These are phyloP conservation scores for Acronicta psi DNA, from an alignment of 2,888 invertebrate genomes.

Conservation along the genomic window DNA sequence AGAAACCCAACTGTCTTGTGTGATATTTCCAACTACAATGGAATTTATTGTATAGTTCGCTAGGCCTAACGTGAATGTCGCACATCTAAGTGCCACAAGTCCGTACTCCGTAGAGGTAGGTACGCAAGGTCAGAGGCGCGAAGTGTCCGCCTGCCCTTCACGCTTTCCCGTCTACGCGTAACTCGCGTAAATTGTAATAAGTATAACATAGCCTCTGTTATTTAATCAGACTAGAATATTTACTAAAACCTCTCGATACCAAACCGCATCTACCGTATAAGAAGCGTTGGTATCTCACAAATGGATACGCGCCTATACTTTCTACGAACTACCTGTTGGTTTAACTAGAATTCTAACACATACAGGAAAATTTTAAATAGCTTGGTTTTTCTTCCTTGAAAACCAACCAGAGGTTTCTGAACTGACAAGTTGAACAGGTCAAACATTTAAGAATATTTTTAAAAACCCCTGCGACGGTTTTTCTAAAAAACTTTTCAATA, in stretches of 20 bases:
- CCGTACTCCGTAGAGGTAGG: conserved; percentile 29
- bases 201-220: conserved; percentile 22
- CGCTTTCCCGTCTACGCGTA: conserved; percentile 71
- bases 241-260: conserved; percentile 19
- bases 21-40: too few relatives aligned
- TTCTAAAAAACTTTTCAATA: too few relatives aligned
- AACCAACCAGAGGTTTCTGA: neutral
- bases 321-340: conserved; percentile 27
- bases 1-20: too few relatives aligned
- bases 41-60: neutral
- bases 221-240: conserved; percentile 40
- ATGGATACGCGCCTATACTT: conserved; percentile 26
- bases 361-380: conserved; percentile 23
- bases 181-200: conserved; percentile 18
- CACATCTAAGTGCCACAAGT: conserved; percentile 44
- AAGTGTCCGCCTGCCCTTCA: conserved; percentile 70
- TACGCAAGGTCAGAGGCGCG: conserved; percentile 55
- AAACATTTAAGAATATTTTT: neutral
- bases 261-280: conserved; percentile 20
- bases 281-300: conserved; percentile 15
- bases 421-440: too few relatives aligned
- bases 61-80: conserved; percentile 23
- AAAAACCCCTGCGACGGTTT: too few relatives aligned
- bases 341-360: conserved; percentile 10
- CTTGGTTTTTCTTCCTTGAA: conserved; percentile 24